phyloP scores from a whole-genome alignment of 2,797 vertebrate species.

The Phylloscopus collybita region DNA sequence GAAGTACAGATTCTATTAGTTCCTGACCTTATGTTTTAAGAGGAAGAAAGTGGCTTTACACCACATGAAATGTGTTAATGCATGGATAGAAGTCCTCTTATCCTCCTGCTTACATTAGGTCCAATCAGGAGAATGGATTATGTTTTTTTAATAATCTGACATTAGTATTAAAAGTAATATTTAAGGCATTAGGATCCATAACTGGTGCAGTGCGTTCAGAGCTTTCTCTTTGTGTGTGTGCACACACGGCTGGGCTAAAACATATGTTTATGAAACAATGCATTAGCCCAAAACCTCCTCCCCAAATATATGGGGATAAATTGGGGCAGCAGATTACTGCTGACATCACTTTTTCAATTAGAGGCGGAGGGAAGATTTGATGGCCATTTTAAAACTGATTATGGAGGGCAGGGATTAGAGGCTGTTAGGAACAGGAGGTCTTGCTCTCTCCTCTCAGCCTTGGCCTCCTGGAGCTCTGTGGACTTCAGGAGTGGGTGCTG shows the following conservation, averaged over 20 bases:
- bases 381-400: slow-evolving; percentile 86
- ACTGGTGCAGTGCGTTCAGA: slow-evolving; percentile 55
- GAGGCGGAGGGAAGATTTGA: slow-evolving; percentile 69
- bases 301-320: slow-evolving; percentile 77
- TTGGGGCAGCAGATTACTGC: slow-evolving; percentile 80
- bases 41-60: slow-evolving; percentile 75
- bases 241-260: slow-evolving; percentile 13
- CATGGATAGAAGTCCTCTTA: slow-evolving; percentile 80
- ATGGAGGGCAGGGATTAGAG: slow-evolving; percentile 79
- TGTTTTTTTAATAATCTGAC: slow-evolving; percentile 82
- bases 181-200: slow-evolving; percentile 79
- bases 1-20: slow-evolving; percentile 76
- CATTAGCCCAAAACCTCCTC: slow-evolving; percentile 62
- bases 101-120: slow-evolving; percentile 72
- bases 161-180: slow-evolving; percentile 84
- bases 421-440: slow-evolving; percentile 1
- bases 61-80: slow-evolving; percentile 82
- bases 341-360: slow-evolving; percentile 83
- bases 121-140: slow-evolving; percentile 81
- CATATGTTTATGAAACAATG: slow-evolving; percentile 75
- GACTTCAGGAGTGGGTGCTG: not conserved
- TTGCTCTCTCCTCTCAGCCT: slow-evolving; percentile 12
- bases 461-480: not conserved
- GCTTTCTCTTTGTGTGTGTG: slow-evolving; percentile 61
- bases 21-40: slow-evolving; percentile 78